These are phyloP conservation scores for Hippoglossus stenolepis DNA, from an alignment of 2,113 vertebrate species.

Conservation along the genomic window DNA sequence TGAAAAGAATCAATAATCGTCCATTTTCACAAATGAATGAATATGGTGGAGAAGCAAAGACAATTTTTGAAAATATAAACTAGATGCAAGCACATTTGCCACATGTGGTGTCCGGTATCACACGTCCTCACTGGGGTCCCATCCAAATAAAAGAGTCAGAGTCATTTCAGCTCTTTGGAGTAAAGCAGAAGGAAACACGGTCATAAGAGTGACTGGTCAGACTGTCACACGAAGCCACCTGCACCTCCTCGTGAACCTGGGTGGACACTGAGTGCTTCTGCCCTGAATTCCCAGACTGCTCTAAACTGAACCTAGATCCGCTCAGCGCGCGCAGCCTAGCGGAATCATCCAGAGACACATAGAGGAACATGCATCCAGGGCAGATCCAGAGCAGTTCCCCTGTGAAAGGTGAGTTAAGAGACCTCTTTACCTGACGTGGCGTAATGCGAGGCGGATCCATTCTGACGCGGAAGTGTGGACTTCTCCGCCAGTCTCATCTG, in stretches of 20 bases:
- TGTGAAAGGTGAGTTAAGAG: not conserved
- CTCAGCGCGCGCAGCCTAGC: not conserved
- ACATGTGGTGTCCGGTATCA: not conserved
- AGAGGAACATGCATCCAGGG: too few relatives aligned
- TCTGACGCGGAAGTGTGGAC: slow-evolving; percentile 76
- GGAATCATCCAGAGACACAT: not conserved
- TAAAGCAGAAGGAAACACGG: not conserved
- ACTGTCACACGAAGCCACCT: not conserved
- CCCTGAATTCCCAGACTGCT: not conserved
- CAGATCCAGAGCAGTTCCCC: not conserved
- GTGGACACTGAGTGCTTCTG: not conserved
- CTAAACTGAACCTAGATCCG: not conserved
- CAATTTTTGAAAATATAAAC: too few relatives aligned
- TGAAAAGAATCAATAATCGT: too few relatives aligned
- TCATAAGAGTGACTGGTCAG: not conserved
- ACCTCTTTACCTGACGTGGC: slow-evolving; percentile 78
- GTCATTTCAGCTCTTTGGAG: not conserved
- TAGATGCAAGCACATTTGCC: not conserved
- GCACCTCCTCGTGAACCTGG: not conserved
- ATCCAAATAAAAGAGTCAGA: too few relatives aligned
- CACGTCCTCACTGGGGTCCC: not conserved
- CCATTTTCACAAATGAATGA: too few relatives aligned
- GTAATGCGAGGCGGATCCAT: slow-evolving; percentile 56
- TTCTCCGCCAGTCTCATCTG: slow-evolving; percentile 80
- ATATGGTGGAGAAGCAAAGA: too few relatives aligned